Base-by-base conservation (phyloP, 2,888 invertebrate species). In the Leptarthrus brevirostris region DNA sequence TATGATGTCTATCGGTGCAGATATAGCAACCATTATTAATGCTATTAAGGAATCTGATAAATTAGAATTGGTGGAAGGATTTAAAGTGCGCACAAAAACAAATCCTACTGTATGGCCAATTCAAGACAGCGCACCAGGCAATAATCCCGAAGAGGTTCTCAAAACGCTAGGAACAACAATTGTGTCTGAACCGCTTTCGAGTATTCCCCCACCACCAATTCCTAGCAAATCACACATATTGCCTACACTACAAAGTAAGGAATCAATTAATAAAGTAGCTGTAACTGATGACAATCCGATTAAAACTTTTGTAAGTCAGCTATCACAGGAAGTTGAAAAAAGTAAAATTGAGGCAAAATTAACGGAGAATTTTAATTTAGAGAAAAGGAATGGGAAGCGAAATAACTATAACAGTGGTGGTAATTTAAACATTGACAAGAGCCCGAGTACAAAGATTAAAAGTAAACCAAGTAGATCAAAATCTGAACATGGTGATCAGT, bases 71-170 rank as follows among this genome's bases (percentile, higher is more conserved):
- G 87, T 90, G 26, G 87, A 88, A 78, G 91, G 91, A 69, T 91
- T 90, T 82, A 93, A 93, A 89, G 93, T 95, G 66, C 90, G 97
- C 80, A 93, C 96, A 69, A 91, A 90, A 78, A 88, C 90, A 78
- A 91, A 95, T 80, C 95, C 98, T 1, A 87, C 88, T 10, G 91
- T 90, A 82, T 98, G 98, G 98, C 97, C 97, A 26, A 91, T 95
- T 52, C 80, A 82, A 71, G 84, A 80, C 75, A 80, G 80, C 80
- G 79, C 76, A n/a, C 44, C 30, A n/a, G 3, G 40, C 10, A 14
- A 14, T 10, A 44, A 26, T 44, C 8, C 72, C 1, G 69, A 49
- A 52, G 52, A 36, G 20, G 12, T 49, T 10, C 16, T 36, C n/a
- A 40, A 71, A 20, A 40, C 53, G 3, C 36, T 36, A 22, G 54